Base-by-base conservation (phyloP, 2,797 vertebrate species). In the Vipera latastei region DNA sequence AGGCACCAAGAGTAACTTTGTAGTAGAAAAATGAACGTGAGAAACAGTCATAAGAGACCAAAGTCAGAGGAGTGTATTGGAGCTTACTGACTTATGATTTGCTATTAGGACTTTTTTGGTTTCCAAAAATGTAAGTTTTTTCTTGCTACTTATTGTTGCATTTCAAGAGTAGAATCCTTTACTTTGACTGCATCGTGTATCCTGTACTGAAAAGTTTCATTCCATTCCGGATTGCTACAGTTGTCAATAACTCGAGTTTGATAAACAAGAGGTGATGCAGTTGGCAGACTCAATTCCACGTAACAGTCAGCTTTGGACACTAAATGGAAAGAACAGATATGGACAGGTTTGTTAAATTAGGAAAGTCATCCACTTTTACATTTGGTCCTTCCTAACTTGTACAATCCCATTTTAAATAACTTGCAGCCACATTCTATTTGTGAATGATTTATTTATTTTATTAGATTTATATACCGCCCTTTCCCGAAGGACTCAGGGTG, bases 271-370 rank as follows among this genome's bases (percentile, higher is more conserved):
- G 97, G 95, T 53, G 97, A 97, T 0, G 98, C 98, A 1, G 97
- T 98, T 57, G 98, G 98, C 89, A 98, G 96, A 51, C 94, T 92
- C 18, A 98, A 92, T 25, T 97, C 96, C 92, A 98, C 97, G 0
- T 97, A 98, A 95, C 98, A 98, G 94, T 98, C 98, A 6, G 98
- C 97, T 93, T 98, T 96, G 51, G 98, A 98, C 78, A 97, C 98
- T 98, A 92, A 2, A 94, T 63, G 14, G n/a, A 88, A 28, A 86
- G 69, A 12, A 86, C 4, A 91, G 2, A 5, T 1, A 94, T 32
- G 55, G 55, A 38, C 55, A 88, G 55, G 86, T 59, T 22, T 88
- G 7, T 59, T 59, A 32, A 20, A 88, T 59, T 38, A 88, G n/a
- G n/a, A 22, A 88, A 57, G 55, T 59, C 20, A 38, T 59, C 55